Evolutionary conservation across 1,140 invertebrate species (phyloP), one percentile per base, ranked within the genome.

Genomic region (Trichomalopsis sarcophagae): DNA sequence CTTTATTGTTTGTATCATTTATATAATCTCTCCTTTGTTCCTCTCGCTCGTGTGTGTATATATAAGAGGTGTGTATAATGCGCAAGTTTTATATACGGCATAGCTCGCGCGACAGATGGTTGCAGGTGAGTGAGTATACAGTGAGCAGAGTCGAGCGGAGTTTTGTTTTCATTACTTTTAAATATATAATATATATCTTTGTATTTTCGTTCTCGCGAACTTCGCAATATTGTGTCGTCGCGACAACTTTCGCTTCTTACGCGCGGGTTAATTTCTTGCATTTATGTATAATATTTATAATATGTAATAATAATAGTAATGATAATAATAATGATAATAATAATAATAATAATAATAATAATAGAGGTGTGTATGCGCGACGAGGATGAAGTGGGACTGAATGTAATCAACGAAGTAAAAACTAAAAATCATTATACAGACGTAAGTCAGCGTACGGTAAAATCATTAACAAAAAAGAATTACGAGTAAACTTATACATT

Each of bases 391-490:
- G 40, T 10, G 40, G 68, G 44, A 74, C 23, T 10, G 27, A 85
- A 80, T 44, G 33, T 77, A 80, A 80, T 84, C 50, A 81, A 82
- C 76, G 33, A 76, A 40, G 84, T 81, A 81, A 82, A 86, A 55
- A 78, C 44, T 62, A 74, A 74, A 73, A 84, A 84, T 84, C 30
- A 78, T 79, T 78, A 27, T 78, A 79, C 82, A 79, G 82, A 30
- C 68, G 27, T 47, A 77, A 14, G 82, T 84, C 83, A 80, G 40
- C 50, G 74, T 80, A 79, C 62, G 77, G 11, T 74, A 84, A 84
- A 80, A 80, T 74, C 27, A 44, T 84, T 84, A 84, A 80, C 76
- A 84, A 80, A 84, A 84, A 80, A 84, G 21, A 66, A 80, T 50
- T 84, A 80, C 68, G 50, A 80, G 7, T 44, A 74, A 74, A 23